phyloP scores from a whole-genome alignment of 2,888 invertebrate species.

The Tetropium fuscum region DNA sequence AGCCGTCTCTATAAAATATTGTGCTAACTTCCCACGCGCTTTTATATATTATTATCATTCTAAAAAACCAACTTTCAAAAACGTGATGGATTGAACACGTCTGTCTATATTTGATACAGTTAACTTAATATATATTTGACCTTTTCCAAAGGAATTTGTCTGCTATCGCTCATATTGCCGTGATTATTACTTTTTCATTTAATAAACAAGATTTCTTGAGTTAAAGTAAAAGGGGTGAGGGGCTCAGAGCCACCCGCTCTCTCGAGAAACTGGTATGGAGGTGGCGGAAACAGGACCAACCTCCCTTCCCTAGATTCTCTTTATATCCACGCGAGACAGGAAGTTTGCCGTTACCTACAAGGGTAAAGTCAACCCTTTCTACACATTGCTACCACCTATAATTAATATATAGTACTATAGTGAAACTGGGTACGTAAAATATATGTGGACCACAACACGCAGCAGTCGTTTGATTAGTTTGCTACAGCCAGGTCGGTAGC shows the following conservation, averaged over 20 bases:
- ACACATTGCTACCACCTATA: not conserved
- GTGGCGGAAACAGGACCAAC: not conserved
- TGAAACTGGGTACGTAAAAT: not conserved
- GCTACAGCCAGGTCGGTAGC: too few relatives aligned
- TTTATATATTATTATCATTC: too few relatives aligned
- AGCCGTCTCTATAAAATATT: too few relatives aligned
- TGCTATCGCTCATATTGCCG: not conserved
- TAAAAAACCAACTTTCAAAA: too few relatives aligned
- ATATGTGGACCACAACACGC: too few relatives aligned
- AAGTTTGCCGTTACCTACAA: constrained; percentile 8
- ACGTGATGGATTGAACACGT: too few relatives aligned
- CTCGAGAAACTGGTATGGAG: not conserved
- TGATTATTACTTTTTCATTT: not conserved
- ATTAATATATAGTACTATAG: constrained; percentile 9
- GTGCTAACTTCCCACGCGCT: too few relatives aligned
- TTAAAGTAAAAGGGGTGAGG: not conserved
- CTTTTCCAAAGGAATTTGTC: not conserved
- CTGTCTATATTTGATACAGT: too few relatives aligned
- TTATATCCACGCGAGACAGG: constrained; percentile 9
- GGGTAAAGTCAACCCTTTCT: constrained; percentile 11
- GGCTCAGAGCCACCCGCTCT: not conserved
- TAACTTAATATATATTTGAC: too few relatives aligned
- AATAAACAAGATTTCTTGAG: constrained; percentile 1
- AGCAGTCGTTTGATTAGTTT: too few relatives aligned
- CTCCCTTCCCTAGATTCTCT: constrained; percentile 9